These are phyloP conservation scores for Agapostemon virescens DNA, from an alignment of 2,888 invertebrate species.

Conservation along the genomic window DNA sequence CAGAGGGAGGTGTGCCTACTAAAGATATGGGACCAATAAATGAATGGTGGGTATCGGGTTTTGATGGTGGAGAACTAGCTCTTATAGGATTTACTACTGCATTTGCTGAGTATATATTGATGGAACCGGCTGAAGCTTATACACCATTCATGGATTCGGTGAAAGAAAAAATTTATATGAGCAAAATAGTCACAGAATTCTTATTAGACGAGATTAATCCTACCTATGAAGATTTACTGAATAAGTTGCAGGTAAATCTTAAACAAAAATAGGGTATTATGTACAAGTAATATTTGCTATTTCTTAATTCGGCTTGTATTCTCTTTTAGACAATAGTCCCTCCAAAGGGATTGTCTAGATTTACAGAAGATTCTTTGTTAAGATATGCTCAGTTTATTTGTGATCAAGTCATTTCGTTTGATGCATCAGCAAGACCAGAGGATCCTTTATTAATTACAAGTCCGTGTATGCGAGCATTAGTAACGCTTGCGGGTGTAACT, in stretches of 20 bases:
- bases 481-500: slow-evolving; percentile 88
- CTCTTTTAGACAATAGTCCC: slow-evolving; percentile 81
- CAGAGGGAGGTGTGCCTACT: slow-evolving; percentile 87
- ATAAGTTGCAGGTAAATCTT: slow-evolving; percentile 82
- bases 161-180: slow-evolving; percentile 89
- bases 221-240: slow-evolving; percentile 89
- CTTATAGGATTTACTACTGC: slow-evolving; percentile 89
- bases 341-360: slow-evolving; percentile 80
- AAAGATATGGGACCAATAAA: slow-evolving; percentile 91
- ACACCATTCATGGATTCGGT: slow-evolving; percentile 86
- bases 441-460: slow-evolving; percentile 84
- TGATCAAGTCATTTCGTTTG: slow-evolving; percentile 86
- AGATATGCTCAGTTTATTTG: slow-evolving; percentile 91
- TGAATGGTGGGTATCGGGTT: slow-evolving; percentile 92
- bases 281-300: neutral
- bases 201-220: slow-evolving; percentile 86
- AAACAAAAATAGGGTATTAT: neutral
- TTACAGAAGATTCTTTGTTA: slow-evolving; percentile 88
- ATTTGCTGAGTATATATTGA: slow-evolving; percentile 90
- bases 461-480: slow-evolving; percentile 88
- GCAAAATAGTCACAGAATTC: slow-evolving; percentile 90
- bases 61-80: slow-evolving; percentile 89
- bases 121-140: slow-evolving; percentile 88
- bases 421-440: slow-evolving; percentile 83
- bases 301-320: neutral